Conservation (phyloP, 2,797 vertebrate genomes). For the Xyrichtys novacula region DNA sequence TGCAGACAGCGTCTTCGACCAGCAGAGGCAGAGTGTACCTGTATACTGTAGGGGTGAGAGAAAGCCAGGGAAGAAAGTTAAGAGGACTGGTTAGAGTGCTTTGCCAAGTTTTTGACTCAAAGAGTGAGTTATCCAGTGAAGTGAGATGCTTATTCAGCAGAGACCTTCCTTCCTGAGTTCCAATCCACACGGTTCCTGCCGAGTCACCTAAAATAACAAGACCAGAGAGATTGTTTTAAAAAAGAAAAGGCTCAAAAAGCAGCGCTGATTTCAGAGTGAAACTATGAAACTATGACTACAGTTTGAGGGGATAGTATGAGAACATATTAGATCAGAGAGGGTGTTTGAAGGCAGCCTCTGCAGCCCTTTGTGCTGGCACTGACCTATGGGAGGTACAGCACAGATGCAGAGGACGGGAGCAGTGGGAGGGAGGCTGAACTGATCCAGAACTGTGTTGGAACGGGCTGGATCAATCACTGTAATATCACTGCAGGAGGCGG, state of each 20-base stretch:
- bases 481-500: slow-evolving; percentile 87
- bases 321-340: slow-evolving; percentile 12
- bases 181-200: slow-evolving; percentile 89
- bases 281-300: slow-evolving; percentile 17
- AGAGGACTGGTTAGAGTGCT: not conserved
- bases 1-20: slow-evolving; percentile 82
- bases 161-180: slow-evolving; percentile 90
- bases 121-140: slow-evolving; percentile 9
- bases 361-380: slow-evolving; percentile 59
- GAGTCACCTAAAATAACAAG: slow-evolving; percentile 75
- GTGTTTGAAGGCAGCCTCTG: slow-evolving; percentile 21
- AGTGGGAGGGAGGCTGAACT: slow-evolving; percentile 87
- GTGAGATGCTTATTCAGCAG: slow-evolving; percentile 43
- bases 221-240: slow-evolving; percentile 29
- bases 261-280: slow-evolving; percentile 1
- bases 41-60: slow-evolving; percentile 74
- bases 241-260: slow-evolving; percentile 24
- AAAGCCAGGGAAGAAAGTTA: not conserved
- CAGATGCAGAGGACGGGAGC: slow-evolving; percentile 86
- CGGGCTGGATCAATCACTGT: slow-evolving; percentile 88
- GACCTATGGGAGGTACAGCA: slow-evolving; percentile 85
- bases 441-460: slow-evolving; percentile 89
- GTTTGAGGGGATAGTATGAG: slow-evolving; percentile 8
- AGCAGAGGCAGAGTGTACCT: slow-evolving; percentile 82
- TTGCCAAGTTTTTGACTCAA: not conserved